These are phyloP conservation scores for Ostrea denselamellosa DNA, from an alignment of 1,140 invertebrate genomes.

Conservation along the genomic window DNA sequence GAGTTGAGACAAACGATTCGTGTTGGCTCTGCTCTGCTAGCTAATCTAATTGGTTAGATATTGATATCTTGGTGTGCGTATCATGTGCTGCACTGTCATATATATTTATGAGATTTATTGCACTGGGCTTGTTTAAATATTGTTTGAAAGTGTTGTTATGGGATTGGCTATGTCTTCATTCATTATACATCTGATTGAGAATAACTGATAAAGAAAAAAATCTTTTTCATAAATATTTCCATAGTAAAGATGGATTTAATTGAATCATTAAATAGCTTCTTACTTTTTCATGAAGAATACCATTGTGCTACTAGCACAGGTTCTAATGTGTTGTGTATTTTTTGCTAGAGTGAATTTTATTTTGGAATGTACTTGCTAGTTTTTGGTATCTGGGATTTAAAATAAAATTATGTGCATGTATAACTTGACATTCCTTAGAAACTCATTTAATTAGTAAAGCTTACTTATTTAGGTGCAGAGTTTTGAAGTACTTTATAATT, in stretches of 20 bases:
- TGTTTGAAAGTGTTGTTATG: not conserved
- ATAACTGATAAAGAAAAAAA: not conserved
- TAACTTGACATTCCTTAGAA: not conserved
- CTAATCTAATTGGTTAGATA: conserved; percentile 41
- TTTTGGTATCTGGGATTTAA: not conserved
- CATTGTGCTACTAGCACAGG: not conserved
- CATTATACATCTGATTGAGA: not conserved
- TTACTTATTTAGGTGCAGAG: not conserved
- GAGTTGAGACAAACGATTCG: conserved; percentile 14
- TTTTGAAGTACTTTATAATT: not conserved
- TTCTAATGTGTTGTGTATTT: not conserved
- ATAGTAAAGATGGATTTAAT: not conserved
- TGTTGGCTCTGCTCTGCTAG: conserved; percentile 36
- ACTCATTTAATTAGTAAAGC: not conserved
- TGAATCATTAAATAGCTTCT: not conserved
- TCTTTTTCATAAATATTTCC: not conserved
- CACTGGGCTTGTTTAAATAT: not conserved
- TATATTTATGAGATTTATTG: conserved; percentile 5
- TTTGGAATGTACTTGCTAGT: not conserved
- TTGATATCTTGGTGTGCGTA: conserved; percentile 8
- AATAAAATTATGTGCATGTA: not conserved
- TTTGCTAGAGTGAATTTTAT: not conserved
- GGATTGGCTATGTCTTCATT: not conserved
- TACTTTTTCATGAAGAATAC: too few species aligned
- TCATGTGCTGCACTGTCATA: not conserved